These are phyloP conservation scores for Gephyroberyx darwinii DNA, from an alignment of 2,797 vertebrate genomes.

Conservation along the genomic window DNA sequence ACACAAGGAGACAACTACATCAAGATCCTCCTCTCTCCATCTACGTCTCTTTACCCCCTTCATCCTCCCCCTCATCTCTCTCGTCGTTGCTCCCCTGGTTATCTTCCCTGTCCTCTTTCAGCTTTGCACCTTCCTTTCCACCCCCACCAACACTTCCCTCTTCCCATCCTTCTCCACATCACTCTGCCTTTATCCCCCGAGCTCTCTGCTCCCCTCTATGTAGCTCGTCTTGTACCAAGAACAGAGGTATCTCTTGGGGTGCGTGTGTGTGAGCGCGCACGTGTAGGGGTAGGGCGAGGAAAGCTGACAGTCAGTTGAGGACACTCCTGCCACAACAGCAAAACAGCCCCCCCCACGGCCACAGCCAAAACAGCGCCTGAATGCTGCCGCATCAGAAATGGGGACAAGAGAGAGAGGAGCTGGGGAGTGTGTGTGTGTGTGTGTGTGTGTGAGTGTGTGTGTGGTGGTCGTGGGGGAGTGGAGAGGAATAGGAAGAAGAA, in stretches of 20 bases:
- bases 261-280: neutral
- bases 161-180: neutral
- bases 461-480: neutral
- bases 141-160: neutral
- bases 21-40: neutral
- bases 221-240: neutral
- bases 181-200: slow-evolving; percentile 4
- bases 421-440: neutral
- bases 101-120: neutral
- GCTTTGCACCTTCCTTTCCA: neutral
- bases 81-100: neutral
- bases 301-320: slow-evolving; percentile 45
- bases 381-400: slow-evolving; percentile 39
- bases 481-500: slow-evolving; percentile 24
- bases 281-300: neutral
- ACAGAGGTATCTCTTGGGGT: neutral
- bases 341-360: slow-evolving; percentile 18
- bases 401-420: neutral
- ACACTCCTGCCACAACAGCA: slow-evolving; percentile 47
- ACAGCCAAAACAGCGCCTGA: slow-evolving; percentile 35
- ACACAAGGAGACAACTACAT: slow-evolving; percentile 42
- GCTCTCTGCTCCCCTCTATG: neutral
- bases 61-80: neutral
- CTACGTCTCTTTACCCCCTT: neutral
- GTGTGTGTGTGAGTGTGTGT: neutral